Base-by-base conservation (phyloP, 2,797 vertebrate species). In the Gambelia wislizenii region DNA sequence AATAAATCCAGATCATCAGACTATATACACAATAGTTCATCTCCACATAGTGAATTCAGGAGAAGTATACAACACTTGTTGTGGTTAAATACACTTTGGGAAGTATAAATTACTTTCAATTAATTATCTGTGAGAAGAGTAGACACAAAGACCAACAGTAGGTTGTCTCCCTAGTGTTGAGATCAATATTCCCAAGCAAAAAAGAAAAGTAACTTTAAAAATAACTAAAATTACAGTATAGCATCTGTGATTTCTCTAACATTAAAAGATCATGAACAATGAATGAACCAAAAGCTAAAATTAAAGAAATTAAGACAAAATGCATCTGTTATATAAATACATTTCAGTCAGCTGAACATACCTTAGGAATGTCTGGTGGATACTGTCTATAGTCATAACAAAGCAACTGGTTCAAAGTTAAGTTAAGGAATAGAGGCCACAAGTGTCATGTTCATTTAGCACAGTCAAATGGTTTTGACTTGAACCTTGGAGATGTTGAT, bases 251-350 rank as follows among this genome's bases (percentile, higher is more conserved):
- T 59, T 67, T 27, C 44, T 70, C 49, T 44, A 39, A 84, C 18
- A 27, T 77, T 64, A 54, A 84, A 83, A 76, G 8, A 52, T n/a
- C 33, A 42, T 6, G 85, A 39, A n/a, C 33, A 86, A 83, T 92
- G 77, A 85, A 70, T 84, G 42, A 6, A 5, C 67, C 85, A 84
- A 90, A 47, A n/a, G 14, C 64, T 77, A 61, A 25, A 85, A 54
- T 74, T 79, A 25, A 12, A 42, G 33, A 85, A 82, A 9, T 33
- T 2, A 92, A 87, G 8, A 44, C 90, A 79, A 90, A 67, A 72
- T 70, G 54, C 56, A 88, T 13, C 44, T 47, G 52, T 90, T 64
- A 64, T 59, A 64, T 81, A 79, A 72, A n/a, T 49, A 39, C 54
- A 52, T 39, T 85, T 81, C 72, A 87, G 88, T 42, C 39, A 85